Evolutionary conservation across 2,113 vertebrate species (phyloP).

Genomic region (Eupsittula cactorum): DNA sequence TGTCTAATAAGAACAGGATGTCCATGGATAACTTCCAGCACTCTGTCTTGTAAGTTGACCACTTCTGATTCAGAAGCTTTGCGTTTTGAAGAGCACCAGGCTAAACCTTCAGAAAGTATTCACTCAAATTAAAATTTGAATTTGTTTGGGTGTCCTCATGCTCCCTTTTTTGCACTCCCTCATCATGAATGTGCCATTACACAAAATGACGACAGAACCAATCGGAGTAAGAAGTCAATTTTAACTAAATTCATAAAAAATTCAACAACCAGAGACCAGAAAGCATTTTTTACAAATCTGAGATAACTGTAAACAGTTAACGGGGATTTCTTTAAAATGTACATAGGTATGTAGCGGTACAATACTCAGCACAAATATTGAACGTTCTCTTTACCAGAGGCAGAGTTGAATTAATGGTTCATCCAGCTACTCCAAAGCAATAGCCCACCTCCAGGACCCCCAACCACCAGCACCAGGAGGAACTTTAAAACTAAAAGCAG

Average conservation of each 20-base stretch:
- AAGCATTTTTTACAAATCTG: neutral
- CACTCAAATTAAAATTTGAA: neutral
- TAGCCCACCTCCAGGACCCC: neutral
- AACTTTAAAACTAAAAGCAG: neutral
- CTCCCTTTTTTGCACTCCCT: neutral
- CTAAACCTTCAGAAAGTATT: neutral
- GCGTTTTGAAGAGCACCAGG: neutral
- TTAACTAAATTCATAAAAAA: neutral
- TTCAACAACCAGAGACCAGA: neutral
- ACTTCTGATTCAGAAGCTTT: constrained; percentile 30
- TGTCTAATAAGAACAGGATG: constrained; percentile 37
- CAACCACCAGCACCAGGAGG: neutral
- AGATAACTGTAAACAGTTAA: neutral
- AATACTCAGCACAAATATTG: neutral
- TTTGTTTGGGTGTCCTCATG: neutral
- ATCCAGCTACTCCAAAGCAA: neutral
- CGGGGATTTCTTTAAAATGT: neutral
- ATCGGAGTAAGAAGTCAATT: neutral
- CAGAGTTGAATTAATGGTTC: neutral
- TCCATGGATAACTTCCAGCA: constrained; percentile 42
- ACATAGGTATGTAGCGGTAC: fast-evolving
- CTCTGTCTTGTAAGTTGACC: neutral
- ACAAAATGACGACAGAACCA: neutral
- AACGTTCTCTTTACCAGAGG: neutral
- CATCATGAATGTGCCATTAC: neutral